phyloP scores from a whole-genome alignment of 2,888 invertebrate species.

The Philereme vetulata region DNA sequence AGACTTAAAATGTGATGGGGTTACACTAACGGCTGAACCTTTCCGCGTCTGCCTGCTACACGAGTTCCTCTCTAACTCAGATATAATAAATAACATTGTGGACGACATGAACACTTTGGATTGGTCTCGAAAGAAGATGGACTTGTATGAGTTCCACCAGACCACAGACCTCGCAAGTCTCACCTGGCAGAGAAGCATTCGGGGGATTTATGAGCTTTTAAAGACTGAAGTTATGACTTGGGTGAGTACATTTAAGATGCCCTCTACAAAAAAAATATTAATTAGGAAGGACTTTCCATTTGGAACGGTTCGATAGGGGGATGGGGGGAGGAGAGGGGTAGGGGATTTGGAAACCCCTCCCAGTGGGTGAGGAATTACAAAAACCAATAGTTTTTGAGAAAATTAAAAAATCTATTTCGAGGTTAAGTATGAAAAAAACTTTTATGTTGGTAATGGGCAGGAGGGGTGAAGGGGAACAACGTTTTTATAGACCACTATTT shows the following conservation, averaged over 20 bases:
- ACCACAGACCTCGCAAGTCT: conserved; percentile 87
- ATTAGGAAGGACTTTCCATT: too few species aligned
- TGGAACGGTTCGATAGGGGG: too few species aligned
- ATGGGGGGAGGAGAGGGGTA: too few species aligned
- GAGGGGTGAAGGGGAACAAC: too few species aligned
- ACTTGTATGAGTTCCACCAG: conserved; percentile 94
- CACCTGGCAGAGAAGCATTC: conserved; percentile 83
- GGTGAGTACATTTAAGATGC: conserved; percentile 68
- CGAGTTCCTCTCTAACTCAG: conserved; percentile 83
- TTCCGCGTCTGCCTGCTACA: conserved; percentile 87
- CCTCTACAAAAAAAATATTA: too few species aligned
- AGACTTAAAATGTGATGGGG: conserved; percentile 61
- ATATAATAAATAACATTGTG: conserved; percentile 84
- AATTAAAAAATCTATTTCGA: too few species aligned
- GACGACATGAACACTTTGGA: conserved; percentile 87
- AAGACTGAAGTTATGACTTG: conserved; percentile 86
- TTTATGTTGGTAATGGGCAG: too few species aligned
- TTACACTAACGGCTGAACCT: conserved; percentile 85
- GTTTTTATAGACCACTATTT: too few species aligned
- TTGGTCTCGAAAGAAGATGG: conserved; percentile 91
- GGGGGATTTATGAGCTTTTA: conserved; percentile 85
- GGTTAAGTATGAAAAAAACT: too few species aligned
- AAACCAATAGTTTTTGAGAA: too few species aligned
- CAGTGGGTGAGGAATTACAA: too few species aligned
- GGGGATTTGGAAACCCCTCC: too few species aligned